Evolutionary conservation across 2,113 vertebrate genomes (phyloP).

Genomic region (Pionites leucogaster): DNA sequence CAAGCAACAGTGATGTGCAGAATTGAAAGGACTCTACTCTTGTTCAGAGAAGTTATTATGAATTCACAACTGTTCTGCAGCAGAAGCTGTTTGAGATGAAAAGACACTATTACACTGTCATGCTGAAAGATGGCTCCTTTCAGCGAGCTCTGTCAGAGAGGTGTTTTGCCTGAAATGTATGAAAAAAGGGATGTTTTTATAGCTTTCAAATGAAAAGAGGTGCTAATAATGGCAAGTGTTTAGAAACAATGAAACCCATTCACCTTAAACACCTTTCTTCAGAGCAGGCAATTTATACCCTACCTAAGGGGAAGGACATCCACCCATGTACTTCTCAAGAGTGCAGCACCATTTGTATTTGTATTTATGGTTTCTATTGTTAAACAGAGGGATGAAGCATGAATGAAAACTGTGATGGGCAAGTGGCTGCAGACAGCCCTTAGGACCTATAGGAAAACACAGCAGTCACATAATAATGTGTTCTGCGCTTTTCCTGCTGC

Average conservation of each 20-base stretch:
- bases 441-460: background rate
- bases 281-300: background rate
- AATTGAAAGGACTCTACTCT: background rate
- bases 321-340: background rate
- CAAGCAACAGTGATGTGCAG: background rate
- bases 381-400: background rate
- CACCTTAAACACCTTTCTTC: constrained; percentile 29
- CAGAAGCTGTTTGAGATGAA: constrained; percentile 39
- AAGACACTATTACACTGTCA: constrained; percentile 39
- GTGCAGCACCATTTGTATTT: background rate
- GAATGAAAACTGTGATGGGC: background rate
- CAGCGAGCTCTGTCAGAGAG: background rate
- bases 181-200: constrained; percentile 12
- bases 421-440: background rate
- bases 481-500: background rate
- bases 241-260: constrained; percentile 32
- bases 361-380: background rate
- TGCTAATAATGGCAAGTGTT: constrained; percentile 5
- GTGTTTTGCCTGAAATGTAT: constrained; percentile 14
- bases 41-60: background rate
- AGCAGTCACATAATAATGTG: background rate
- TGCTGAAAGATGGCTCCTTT: constrained; percentile 48
- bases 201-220: constrained; percentile 28
- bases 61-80: background rate
- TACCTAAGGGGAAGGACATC: constrained; percentile 36